A percentile compares a stretch with the other conserved stretches of the same genome.
Evolutionary conservation across 2,113 vertebrate species (phyloP).

Genomic region (Fukomys damarensis): DNA sequence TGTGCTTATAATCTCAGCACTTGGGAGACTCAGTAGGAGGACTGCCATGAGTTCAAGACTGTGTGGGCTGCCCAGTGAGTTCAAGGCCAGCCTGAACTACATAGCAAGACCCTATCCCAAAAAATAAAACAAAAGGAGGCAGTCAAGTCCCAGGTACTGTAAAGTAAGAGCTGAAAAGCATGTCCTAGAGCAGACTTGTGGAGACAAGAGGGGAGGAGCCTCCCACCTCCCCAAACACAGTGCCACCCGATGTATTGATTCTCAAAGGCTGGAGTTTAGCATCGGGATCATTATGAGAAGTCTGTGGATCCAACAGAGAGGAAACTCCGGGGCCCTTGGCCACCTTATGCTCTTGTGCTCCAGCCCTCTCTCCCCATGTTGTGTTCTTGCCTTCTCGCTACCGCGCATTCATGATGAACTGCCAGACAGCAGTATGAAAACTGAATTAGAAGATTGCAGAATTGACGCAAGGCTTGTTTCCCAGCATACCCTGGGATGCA

Average conservation of each 20-base stretch:
- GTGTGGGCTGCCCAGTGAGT: neutral
- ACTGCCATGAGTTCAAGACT: neutral
- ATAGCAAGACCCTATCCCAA: neutral
- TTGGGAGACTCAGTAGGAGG: neutral
- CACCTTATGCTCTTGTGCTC: no score
- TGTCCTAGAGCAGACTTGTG: neutral
- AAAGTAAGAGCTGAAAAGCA: neutral
- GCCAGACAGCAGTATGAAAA: slow-evolving; percentile 5
- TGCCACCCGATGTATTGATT: neutral
- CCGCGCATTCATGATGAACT: neutral
- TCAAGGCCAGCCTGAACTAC: neutral
- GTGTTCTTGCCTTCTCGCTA: neutral
- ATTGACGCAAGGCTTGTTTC: neutral
- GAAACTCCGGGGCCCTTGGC: neutral
- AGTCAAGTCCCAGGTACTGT: neutral
- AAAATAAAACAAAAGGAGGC: neutral
- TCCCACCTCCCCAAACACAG: neutral
- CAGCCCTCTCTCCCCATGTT: neutral
- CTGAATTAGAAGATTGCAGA: slow-evolving; percentile 56
- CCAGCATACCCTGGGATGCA: neutral
- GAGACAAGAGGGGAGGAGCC: neutral
- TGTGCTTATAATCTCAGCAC: neutral
- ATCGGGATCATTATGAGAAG: neutral
- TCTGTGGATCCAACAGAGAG: neutral
- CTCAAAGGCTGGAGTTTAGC: neutral